A percentile compares a stretch with the other conserved stretches of the same genome.
Conservation (phyloP, 2,113 vertebrate species). For the Forbesichthys papilliferus region DNA sequence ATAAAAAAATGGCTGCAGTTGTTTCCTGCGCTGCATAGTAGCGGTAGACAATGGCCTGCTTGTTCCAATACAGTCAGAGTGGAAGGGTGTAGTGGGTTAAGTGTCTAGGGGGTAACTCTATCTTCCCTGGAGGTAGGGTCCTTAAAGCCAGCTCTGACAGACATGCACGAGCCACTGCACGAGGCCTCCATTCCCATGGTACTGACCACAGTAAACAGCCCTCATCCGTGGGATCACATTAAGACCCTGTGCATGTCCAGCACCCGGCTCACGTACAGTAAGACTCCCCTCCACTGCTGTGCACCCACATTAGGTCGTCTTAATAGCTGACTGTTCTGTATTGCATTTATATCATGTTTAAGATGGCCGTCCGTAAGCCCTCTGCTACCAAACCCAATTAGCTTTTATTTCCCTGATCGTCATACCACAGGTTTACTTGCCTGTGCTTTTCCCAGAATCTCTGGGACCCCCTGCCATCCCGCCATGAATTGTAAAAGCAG, state of each 20-base stretch:
- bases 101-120: constrained; percentile 17
- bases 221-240: background rate
- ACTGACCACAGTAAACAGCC: background rate
- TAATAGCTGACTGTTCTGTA: constrained; percentile 15
- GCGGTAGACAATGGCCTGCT: background rate
- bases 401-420: constrained; percentile 37
- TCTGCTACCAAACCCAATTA: constrained; percentile 5
- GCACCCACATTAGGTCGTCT: background rate
- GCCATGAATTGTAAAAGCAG: constrained; percentile 32
- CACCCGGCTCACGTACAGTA: background rate
- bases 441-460: constrained; percentile 42
- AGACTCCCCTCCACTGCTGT: background rate
- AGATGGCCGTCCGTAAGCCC: constrained; percentile 9
- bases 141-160: constrained; percentile 20
- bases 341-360: constrained; percentile 11
- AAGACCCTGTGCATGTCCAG: background rate
- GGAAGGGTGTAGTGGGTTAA: background rate
- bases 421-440: constrained; percentile 29
- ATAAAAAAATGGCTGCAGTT: background rate
- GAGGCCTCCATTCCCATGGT: constrained; percentile 1
- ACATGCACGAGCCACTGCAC: constrained; percentile 19
- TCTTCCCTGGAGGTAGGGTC: constrained; percentile 3
- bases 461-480: background rate
- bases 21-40: background rate
- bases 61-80: background rate